Evolutionary conservation across 2,888 invertebrate species (phyloP).

Genomic region (Kuschelorhynchus macadamiae): DNA sequence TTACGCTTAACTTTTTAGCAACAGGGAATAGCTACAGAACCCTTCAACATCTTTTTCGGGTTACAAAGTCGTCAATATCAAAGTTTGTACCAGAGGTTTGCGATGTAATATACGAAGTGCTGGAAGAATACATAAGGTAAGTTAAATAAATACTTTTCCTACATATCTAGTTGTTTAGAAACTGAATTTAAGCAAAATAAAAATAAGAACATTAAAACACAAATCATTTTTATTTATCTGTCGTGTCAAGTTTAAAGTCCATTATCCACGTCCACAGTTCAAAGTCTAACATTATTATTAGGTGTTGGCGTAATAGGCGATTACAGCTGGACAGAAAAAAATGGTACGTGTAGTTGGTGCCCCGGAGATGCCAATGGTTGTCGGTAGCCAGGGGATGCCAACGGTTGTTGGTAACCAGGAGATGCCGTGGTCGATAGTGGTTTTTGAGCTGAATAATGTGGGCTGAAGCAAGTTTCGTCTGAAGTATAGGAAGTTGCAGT

Average conservation of each 20-base stretch:
- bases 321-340: too few species aligned
- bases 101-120: conserved; percentile 51
- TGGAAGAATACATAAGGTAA: conserved; percentile 14
- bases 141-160: not conserved
- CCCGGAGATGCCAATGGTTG: not conserved
- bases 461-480: not conserved
- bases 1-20: conserved; percentile 58
- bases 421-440: not conserved
- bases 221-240: too few species aligned
- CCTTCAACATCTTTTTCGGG: conserved; percentile 56
- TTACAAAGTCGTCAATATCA: conserved; percentile 52
- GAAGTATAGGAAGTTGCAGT: not conserved
- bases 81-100: conserved; percentile 57
- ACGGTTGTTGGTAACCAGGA: not conserved
- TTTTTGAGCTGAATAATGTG: not conserved
- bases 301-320: too few species aligned
- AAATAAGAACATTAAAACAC: not conserved
- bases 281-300: too few species aligned
- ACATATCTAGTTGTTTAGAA: not conserved
- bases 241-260: too few species aligned
- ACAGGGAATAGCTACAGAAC: conserved; percentile 55
- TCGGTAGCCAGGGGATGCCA: conserved; percentile 1
- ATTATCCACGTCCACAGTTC: too few species aligned
- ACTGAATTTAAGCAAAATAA: not conserved
- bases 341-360: not conserved